Evolutionary conservation across 2,113 vertebrate genomes (phyloP).

Genomic region (Nyctibius bracteatus): DNA sequence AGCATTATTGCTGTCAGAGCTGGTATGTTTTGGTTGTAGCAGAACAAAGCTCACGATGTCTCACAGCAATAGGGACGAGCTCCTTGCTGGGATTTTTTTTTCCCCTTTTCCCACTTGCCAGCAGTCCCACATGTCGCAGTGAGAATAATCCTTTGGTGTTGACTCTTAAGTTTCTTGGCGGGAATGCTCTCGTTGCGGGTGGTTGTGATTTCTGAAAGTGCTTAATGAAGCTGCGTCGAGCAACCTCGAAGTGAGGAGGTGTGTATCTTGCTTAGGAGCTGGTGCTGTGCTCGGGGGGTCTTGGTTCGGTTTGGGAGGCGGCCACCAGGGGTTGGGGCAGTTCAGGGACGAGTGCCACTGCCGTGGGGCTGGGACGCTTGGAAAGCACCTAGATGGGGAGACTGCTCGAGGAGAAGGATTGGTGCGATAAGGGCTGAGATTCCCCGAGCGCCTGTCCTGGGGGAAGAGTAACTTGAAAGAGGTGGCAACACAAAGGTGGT

Average conservation of each 20-base stretch:
- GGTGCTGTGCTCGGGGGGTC: neutral
- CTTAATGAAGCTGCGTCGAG: neutral
- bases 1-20: neutral
- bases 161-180: neutral
- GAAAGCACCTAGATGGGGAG: neutral
- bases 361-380: neutral
- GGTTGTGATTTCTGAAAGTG: neutral
- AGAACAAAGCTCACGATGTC: rapidly evolving
- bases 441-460: neutral
- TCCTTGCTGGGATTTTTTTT: neutral
- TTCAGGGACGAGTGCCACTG: neutral
- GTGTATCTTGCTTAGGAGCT: rapidly evolving
- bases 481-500: neutral
- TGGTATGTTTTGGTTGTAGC: neutral
- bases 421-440: neutral
- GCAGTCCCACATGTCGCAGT: neutral
- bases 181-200: neutral
- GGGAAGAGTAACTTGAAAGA: neutral
- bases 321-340: neutral
- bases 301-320: neutral
- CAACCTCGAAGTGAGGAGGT: neutral
- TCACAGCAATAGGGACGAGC: neutral
- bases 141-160: neutral
- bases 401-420: neutral
- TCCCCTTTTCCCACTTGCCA: neutral